Percentiles rank a stretch among this genome's conserved stretches.
Conservation (phyloP, 35 echinoderm and acorn worm species). For the Anneissia japonica region DNA sequence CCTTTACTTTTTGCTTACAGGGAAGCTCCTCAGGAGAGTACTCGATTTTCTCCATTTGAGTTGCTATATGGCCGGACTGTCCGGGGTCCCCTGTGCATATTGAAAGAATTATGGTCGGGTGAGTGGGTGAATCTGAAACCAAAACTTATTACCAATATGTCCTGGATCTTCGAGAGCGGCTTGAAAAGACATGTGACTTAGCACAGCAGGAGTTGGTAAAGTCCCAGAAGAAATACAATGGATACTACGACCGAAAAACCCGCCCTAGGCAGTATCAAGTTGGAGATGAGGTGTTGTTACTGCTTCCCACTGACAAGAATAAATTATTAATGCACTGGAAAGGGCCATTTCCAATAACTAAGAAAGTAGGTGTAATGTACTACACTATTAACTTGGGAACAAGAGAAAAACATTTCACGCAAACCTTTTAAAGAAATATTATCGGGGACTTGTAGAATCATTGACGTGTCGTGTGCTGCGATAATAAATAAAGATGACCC, state of each 20-base stretch:
- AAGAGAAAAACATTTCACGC: too few relatives aligned
- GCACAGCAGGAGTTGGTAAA: too few relatives aligned
- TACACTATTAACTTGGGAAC: too few relatives aligned
- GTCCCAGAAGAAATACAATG: too few relatives aligned
- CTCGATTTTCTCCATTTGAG: conserved; percentile 56
- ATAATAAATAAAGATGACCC: too few relatives aligned
- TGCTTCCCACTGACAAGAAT: conserved; percentile 19
- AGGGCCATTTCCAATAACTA: neutral
- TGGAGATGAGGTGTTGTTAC: conserved; percentile 26
- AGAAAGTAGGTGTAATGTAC: too few relatives aligned
- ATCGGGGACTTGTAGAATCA: too few relatives aligned
- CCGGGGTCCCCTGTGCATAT: neutral
- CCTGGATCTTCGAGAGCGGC: conserved; percentile 13
- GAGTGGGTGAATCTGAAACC: neutral
- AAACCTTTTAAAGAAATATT: too few relatives aligned
- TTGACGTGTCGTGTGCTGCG: too few relatives aligned
- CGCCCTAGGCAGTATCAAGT: too few relatives aligned
- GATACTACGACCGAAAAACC: too few relatives aligned
- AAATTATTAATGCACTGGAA: conserved; percentile 12
- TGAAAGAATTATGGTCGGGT: neutral
- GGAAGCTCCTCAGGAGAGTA: conserved; percentile 33
- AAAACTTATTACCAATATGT: conserved; percentile 25
- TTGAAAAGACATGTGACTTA: conserved; percentile 21
- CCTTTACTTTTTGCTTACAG: conserved; percentile 47
- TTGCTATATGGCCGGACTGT: conserved; percentile 21